Evolutionary conservation across 2,888 invertebrate species (phyloP).

Genomic region (Eristalis tenax): DNA sequence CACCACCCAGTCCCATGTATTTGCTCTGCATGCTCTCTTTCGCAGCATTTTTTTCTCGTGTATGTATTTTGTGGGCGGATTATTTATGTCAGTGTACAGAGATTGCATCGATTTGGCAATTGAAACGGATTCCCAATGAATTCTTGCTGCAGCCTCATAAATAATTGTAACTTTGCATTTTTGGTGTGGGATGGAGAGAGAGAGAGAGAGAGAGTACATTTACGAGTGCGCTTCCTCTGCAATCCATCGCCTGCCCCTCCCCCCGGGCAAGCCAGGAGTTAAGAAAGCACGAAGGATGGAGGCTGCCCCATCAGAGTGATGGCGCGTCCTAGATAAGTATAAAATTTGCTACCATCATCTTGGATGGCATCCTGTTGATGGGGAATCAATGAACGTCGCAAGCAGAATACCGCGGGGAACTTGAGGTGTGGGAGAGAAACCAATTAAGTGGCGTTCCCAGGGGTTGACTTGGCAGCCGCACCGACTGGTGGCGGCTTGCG

Average conservation of each 20-base stretch:
- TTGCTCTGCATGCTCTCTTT: neutral
- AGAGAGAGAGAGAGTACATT: neutral
- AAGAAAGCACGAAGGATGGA: neutral
- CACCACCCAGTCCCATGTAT: neutral
- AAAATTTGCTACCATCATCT: neutral
- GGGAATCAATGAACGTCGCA: neutral
- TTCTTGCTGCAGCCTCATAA: slow-evolving; percentile 6
- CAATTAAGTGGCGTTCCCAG: neutral
- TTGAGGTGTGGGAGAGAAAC: neutral
- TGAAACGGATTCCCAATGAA: neutral
- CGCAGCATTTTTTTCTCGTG: neutral
- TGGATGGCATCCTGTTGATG: neutral
- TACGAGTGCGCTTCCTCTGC: neutral
- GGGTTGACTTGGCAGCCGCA: neutral
- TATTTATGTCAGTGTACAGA: neutral
- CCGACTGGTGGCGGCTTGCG: neutral
- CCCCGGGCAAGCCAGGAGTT: neutral
- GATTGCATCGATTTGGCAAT: slow-evolving; percentile 22
- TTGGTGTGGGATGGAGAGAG: too few relatives aligned
- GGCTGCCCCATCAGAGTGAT: neutral
- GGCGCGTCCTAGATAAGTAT: neutral
- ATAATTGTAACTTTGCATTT: slow-evolving; percentile 23
- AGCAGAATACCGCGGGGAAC: neutral
- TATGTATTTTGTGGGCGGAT: neutral
- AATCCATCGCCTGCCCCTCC: neutral